Percentiles rank a stretch among this genome's conserved stretches.
phyloP scores from a whole-genome alignment of 2,797 vertebrate genomes.

The Pseudochirops cupreus region DNA sequence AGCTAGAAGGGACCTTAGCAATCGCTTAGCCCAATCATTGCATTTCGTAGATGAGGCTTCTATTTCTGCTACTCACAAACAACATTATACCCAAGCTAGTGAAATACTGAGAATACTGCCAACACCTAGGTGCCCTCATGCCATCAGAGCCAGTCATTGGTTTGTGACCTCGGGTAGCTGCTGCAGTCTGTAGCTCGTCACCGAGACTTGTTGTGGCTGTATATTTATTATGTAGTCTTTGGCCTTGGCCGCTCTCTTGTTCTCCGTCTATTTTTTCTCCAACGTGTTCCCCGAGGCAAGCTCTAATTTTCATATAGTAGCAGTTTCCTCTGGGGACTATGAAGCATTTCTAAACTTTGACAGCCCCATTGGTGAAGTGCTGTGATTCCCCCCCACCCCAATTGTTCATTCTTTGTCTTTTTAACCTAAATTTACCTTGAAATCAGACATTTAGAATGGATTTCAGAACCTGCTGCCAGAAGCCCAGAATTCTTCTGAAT shows the following conservation, averaged over 20 bases:
- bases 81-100: background rate
- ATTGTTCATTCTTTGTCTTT: background rate
- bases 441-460: background rate
- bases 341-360: slow-evolving; percentile 5
- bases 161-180: accelerated
- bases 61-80: background rate
- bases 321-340: slow-evolving; percentile 29
- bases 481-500: slow-evolving; percentile 30
- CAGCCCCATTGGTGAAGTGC: background rate
- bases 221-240: background rate
- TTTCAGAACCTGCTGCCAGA: slow-evolving; percentile 47
- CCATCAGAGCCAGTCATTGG: background rate
- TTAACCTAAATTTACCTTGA: slow-evolving; percentile 22
- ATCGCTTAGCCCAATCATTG: background rate
- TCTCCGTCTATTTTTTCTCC: background rate
- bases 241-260: background rate
- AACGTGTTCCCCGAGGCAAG: accelerated
- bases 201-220: background rate
- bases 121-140: background rate
- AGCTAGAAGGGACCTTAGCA: background rate
- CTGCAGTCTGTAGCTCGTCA: background rate
- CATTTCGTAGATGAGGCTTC: background rate
- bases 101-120: background rate
- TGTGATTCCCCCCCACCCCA: background rate
- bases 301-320: background rate